Evolutionary conservation across 2,888 invertebrate species (phyloP).

Genomic region (Atherix ibis): DNA sequence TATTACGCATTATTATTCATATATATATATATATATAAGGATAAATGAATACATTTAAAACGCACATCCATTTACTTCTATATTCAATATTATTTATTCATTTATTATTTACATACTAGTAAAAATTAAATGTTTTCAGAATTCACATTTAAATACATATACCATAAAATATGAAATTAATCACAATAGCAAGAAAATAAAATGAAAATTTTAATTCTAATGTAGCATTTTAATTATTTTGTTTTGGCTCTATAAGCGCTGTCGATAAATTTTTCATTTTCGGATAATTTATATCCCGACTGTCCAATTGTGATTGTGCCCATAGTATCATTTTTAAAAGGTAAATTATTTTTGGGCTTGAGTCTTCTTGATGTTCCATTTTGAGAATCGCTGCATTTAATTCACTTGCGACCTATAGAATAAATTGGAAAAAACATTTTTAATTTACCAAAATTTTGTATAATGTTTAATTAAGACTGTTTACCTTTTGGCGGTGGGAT

Average conservation of each 20-base stretch:
- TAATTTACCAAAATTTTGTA: slow-evolving; percentile 1
- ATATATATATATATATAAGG: no score
- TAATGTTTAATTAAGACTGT: not conserved
- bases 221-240: no score
- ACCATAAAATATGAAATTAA: no score
- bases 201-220: no score
- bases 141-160: no score
- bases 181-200: no score
- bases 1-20: no score
- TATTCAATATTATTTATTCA: no score
- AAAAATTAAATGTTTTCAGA: no score
- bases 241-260: slow-evolving; percentile 50
- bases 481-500: slow-evolving; percentile 83
- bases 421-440: slow-evolving; percentile 6
- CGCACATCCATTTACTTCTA: no score
- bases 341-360: slow-evolving; percentile 81
- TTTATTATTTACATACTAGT: no score
- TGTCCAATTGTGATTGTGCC: slow-evolving; percentile 91
- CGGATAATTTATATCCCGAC: slow-evolving; percentile 86
- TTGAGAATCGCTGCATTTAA: slow-evolving; percentile 94
- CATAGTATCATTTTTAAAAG: slow-evolving; percentile 84
- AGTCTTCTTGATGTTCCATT: slow-evolving; percentile 80
- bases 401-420: slow-evolving; percentile 77
- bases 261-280: slow-evolving; percentile 86
- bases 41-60: no score